Conservation (phyloP, 2,797 vertebrate genomes). For the Antennarius maculatus region DNA sequence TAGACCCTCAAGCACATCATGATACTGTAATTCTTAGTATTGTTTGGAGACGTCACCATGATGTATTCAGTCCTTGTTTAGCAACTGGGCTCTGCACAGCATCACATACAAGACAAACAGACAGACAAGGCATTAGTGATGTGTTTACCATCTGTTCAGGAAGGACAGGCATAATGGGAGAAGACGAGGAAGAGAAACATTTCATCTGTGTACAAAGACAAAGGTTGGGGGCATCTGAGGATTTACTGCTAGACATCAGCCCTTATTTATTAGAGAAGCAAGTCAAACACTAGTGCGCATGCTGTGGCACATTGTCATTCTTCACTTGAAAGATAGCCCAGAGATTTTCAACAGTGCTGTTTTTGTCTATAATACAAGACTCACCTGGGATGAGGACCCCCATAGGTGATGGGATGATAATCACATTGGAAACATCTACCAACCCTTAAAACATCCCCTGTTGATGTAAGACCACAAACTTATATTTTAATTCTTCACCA, state of each 20-base stretch:
- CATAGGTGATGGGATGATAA: conserved; percentile 18
- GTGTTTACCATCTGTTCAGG: conserved; percentile 73
- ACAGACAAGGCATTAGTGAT: conserved; percentile 64
- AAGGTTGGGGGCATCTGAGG: conserved; percentile 17
- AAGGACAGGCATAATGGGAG: conserved; percentile 59
- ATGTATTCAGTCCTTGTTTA: conserved; percentile 53
- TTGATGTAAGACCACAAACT: conserved; percentile 10
- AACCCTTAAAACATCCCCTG: not conserved
- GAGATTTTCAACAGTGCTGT: conserved; percentile 18
- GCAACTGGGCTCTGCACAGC: conserved; percentile 47
- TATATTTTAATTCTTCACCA: not conserved
- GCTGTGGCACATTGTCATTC: conserved; percentile 27
- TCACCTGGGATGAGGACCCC: conserved; percentile 24
- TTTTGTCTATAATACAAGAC: conserved; percentile 14
- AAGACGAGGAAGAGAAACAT: conserved; percentile 56
- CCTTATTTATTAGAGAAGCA: conserved; percentile 46
- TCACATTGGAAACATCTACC: conserved; percentile 33
- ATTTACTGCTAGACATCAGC: conserved; percentile 53
- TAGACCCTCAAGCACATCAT: conserved; percentile 13
- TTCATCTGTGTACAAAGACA: conserved; percentile 47
- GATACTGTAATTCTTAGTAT: conserved; percentile 19
- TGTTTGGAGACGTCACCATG: conserved; percentile 48
- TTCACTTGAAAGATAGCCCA: conserved; percentile 26
- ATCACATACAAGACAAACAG: conserved; percentile 58
- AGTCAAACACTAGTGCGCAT: conserved; percentile 22